Base-by-base conservation (phyloP, 2,113 vertebrate species). In the Ascaphus truei region DNA sequence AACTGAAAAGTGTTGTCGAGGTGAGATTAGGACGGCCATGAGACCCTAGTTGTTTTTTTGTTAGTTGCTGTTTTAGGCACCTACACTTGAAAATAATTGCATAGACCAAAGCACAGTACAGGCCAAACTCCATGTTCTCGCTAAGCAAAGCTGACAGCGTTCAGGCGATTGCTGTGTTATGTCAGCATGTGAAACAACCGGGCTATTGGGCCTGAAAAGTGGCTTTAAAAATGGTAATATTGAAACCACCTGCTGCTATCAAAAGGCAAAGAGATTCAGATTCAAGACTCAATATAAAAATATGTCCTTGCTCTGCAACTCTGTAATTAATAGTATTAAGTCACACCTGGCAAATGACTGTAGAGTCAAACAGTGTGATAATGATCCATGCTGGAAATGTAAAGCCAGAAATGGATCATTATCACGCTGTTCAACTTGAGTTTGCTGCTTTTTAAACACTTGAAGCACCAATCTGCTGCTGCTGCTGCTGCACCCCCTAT, bases 191-290 rank as follows among this genome's bases (percentile, higher is more conserved):
- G 27, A 61, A 61, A 61, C 36, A 43, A n/a, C n/a, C n/a, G 36
- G 22, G n/a, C 22, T 61, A 16, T 30, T 61, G 37, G 37, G 36
- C 25, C 26, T 27, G 16, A 61, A 15, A 30, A 61, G 26, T 27
- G 41, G 26, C 1, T 16, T 47, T 16, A 29, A 26, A 47, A 45
- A 47, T 5, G 27, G 39, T 5, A 61, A 45, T 61, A 61, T 61
- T 61, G 39, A 61, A 61, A 61, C 59, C 59, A 61, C 59, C 59
- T 61, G 59, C 41, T 61, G 3, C 37, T 61, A 27, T 61, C 37
- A 29, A 61, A n/a, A 29, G 41, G 13, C 26, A 13, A 5, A 61
- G 15, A n/a, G 25, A 12, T 31, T 61, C 5, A 61, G 16, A 61
- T 29, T n/a, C n/a, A n/a, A n/a, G n/a, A n/a, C n/a, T n/a, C n/a